phyloP scores from a whole-genome alignment of 2,113 vertebrate species.

The Chionodraco myersi region DNA sequence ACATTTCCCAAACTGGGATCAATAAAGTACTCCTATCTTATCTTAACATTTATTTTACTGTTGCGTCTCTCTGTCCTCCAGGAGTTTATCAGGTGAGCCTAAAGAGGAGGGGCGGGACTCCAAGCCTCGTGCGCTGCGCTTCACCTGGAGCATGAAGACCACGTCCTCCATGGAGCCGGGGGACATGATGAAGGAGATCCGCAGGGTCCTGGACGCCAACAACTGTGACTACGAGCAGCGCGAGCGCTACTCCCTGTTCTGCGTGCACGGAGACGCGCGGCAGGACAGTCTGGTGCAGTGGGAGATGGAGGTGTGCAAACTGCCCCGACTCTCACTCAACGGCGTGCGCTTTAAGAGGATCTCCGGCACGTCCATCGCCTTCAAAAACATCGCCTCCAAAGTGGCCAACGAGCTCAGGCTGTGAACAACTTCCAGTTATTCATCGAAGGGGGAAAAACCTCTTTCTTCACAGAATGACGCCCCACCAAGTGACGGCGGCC shows the following conservation, averaged over 20 bases:
- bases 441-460: constrained; percentile 38
- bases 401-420: constrained; percentile 98
- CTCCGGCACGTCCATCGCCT: constrained; percentile 97
- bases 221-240: constrained; percentile 98
- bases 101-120: constrained; percentile 94
- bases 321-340: constrained; percentile 95
- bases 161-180: constrained; percentile 98
- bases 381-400: constrained; percentile 99
- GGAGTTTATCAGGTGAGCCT: constrained; percentile 90
- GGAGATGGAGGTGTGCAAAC: constrained; percentile 98
- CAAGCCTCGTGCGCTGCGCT: constrained; percentile 95
- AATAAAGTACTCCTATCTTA: too few relatives aligned
- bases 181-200: constrained; percentile 98
- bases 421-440: constrained; percentile 79
- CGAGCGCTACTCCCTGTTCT: constrained; percentile 98
- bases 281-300: constrained; percentile 97
- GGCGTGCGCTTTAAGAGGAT: constrained; percentile 98
- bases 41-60: too few relatives aligned
- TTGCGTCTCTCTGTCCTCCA: constrained; percentile 80
- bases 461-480: not conserved
- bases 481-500: not conserved
- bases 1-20: too few relatives aligned
- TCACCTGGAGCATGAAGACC: constrained; percentile 99
- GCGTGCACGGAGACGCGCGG: constrained; percentile 94
- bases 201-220: constrained; percentile 96